Conservation (phyloP, 2,888 invertebrate genomes). For the Aplocera efformata region DNA sequence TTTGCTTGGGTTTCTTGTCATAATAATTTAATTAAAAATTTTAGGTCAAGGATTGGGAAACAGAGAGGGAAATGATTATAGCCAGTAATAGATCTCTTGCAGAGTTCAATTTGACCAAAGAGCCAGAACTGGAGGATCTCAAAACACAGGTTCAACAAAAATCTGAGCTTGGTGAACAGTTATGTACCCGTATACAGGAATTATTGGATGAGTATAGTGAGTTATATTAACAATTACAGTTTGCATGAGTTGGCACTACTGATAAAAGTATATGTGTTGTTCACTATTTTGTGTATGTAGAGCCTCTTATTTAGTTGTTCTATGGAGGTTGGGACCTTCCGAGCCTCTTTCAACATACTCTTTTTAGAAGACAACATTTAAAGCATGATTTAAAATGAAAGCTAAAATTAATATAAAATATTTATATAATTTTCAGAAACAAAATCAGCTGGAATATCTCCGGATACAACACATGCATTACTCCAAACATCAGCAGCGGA, state of each 20-base stretch:
- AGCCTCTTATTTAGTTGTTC: too few species aligned
- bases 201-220: constrained; percentile 89
- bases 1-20: too few species aligned
- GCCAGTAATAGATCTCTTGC: constrained; percentile 94
- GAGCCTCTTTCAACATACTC: too few species aligned
- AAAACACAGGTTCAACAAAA: constrained; percentile 86
- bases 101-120: constrained; percentile 92
- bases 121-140: constrained; percentile 89
- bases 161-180: constrained; percentile 83
- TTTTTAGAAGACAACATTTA: too few species aligned
- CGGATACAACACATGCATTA: constrained; percentile 92
- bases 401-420: not conserved
- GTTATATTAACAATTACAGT: constrained; percentile 37
- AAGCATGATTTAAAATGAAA: too few species aligned
- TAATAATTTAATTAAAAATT: constrained; percentile 7
- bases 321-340: too few species aligned
- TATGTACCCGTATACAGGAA: constrained; percentile 86
- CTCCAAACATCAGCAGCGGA: constrained; percentile 95
- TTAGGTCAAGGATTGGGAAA: constrained; percentile 88
- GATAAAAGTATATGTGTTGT: too few species aligned
- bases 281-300: too few species aligned
- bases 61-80: constrained; percentile 92
- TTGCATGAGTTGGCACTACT: not conserved
- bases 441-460: constrained; percentile 87
- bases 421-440: constrained; percentile 79